phyloP scores from a whole-genome alignment of 2,113 vertebrate species.

The Tamias sibiricus region DNA sequence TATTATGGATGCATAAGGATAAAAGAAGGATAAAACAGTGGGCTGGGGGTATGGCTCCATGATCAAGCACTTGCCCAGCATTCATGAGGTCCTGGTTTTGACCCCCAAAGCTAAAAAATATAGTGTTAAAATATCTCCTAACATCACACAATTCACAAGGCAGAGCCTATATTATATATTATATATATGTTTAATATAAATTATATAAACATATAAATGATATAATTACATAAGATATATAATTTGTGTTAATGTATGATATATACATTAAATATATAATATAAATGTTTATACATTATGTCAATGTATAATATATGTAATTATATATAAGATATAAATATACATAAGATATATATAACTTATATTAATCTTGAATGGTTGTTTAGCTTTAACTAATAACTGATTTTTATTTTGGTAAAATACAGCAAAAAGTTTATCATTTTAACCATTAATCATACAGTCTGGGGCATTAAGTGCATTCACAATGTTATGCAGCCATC shows the following conservation, averaged over 20 bases:
- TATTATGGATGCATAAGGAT: too few species aligned
- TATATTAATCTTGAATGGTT: neutral
- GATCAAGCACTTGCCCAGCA: neutral
- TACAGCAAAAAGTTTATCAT: neutral
- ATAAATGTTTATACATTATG: too few species aligned
- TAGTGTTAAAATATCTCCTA: neutral
- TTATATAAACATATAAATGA: too few species aligned
- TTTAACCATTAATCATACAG: neutral
- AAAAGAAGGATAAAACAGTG: neutral
- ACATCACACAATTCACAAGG: neutral
- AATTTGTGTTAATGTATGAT: too few species aligned
- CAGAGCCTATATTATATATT: too few species aligned
- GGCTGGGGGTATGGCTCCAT: neutral
- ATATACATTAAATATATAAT: too few species aligned
- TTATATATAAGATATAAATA: too few species aligned
- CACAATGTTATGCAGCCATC: neutral
- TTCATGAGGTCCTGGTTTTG: neutral
- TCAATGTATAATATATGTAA: too few species aligned
- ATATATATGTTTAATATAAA: too few species aligned
- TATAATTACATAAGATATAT: too few species aligned
- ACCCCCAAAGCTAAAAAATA: neutral
- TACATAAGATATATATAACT: too few species aligned
- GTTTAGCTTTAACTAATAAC: too few species aligned
- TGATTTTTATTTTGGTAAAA: slow-evolving; percentile 12
- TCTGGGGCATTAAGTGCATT: neutral